Percentiles rank a stretch among this genome's conserved stretches.
phyloP scores from a whole-genome alignment of 2,797 vertebrate genomes.

The Anguilla marmorata region DNA sequence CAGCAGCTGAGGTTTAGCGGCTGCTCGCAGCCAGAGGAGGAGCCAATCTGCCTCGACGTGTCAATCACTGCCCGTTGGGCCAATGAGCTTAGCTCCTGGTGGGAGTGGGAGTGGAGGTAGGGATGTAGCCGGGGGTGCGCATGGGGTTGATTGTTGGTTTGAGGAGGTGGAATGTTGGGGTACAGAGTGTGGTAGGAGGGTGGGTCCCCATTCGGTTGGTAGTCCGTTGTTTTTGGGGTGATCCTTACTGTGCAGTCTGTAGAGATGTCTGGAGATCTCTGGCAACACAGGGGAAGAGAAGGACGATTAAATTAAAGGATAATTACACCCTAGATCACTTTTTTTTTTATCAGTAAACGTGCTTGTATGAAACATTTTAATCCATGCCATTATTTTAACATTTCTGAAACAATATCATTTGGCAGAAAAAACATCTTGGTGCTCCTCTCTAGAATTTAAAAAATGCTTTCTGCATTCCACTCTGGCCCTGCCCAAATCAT shows the following conservation, averaged over 20 bases:
- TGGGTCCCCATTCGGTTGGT: not conserved
- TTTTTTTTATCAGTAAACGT: no score
- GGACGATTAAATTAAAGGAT: not conserved
- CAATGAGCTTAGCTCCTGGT: not conserved
- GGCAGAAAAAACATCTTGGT: no score
- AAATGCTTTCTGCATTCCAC: no score
- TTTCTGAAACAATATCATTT: no score
- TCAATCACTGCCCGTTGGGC: not conserved
- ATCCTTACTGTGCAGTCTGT: not conserved
- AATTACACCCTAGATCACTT: no score
- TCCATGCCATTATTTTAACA: no score
- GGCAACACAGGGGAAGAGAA: not conserved
- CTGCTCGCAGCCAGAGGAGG: not conserved
- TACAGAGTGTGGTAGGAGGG: not conserved
- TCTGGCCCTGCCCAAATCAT: no score
- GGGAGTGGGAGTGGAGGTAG: not conserved
- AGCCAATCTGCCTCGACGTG: not conserved
- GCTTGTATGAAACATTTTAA: no score
- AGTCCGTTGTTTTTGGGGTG: not conserved
- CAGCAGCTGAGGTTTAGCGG: constrained; percentile 14
- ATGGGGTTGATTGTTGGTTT: not conserved
- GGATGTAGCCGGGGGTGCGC: not conserved
- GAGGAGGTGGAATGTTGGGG: not conserved
- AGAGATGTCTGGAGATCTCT: not conserved
- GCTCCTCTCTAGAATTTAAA: no score